Base-by-base conservation (phyloP, 2,888 invertebrate genomes). In the Cheilosia grossa region DNA sequence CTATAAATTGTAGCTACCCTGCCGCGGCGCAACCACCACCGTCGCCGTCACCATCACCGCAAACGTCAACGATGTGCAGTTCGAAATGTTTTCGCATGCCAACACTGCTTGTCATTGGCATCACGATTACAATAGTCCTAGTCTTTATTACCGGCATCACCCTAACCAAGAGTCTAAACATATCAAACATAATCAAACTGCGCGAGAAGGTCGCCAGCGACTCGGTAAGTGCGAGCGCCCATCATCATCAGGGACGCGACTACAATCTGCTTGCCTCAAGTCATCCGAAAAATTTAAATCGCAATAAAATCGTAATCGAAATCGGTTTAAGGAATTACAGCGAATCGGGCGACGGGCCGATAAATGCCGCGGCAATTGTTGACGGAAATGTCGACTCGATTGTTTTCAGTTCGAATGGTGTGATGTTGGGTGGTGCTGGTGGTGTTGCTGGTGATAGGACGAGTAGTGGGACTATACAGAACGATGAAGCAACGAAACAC, bases 91-190 rank as follows among this genome's bases (percentile, higher is more conserved):
- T 90, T 87, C 92, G 91, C 88, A 91, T 91, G 91, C 92, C 91
- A 88, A 90, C 90, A 77, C 87, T 91, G 88, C 89, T 91, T 87
- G 90, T 92, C 86, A 90, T 92, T 86, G 92, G 93, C 86, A 89
- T 93, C 79, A 89, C 93, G 87, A 90, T 93, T 64, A 91, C 93
- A 70, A 91, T 93, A 64, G 90, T 93, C 17, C 91, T 93, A 83
- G 92, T 93, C 90, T 93, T 93, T 66, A 92, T 93, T 88, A 93
- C 93, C 75, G 93, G 93, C 87, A 92, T 93, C 56, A 93, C 93
- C 42, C 89, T 93, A 44, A 91, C 93, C 42, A 92, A 91, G 86
- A 91, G 91, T 88, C 90, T 91, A 80, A 91, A 91, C 88, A 91
- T 91, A 81, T 90, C 92, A 51, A 91, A 91, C 54, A 91, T 91